Base-by-base conservation (phyloP, 2,888 invertebrate genomes). In the Lasioglossum villosulum region DNA sequence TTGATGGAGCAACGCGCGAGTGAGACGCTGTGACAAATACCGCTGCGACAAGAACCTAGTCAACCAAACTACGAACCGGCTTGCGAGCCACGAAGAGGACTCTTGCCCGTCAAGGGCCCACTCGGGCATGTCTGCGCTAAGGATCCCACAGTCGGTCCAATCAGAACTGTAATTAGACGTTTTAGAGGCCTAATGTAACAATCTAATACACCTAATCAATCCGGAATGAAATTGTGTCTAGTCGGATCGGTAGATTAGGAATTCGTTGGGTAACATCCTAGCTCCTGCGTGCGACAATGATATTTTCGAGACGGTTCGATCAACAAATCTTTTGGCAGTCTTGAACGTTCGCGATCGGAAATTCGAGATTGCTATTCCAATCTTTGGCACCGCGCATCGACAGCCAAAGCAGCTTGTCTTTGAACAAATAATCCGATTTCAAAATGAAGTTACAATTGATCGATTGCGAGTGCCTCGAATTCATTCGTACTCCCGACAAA, bases 61-160 rank as follows among this genome's bases (percentile, higher is more conserved):
- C 27, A 27, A 27, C 14, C 59, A 59, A 59, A 4, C 59, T 59
- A 59, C 59, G 52, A 59, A 59, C n/a, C 59, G 14, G 59, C 59
- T 59, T 27, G 59, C 27, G 59, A 59, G 59, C 27, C 59, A 59
- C 59, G 23, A n/a, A 59, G 59, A 59, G 59, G 59, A 27, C 59
- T 27, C n/a, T n/a, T 27, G 59, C 12, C 59, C 27, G 59, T 59
- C 59, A 1, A 59, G 59, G 5, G 59, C 27, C n/a, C 23, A 59
- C 27, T 59, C 59, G 14, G 27, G 27, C 59, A 59, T 59, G n/a
- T 59, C 59, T 59, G 59, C 14, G 1, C 59, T 14, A 59, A n/a
- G 59, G 59, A 59, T 59, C 59, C 59, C 59, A n/a, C 27, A 59
- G 59, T 27, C 59, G 14, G 59, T 52, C 59, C 59, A 59, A 59